These are phyloP conservation scores for Drosophila koepferae DNA, from an alignment of 2,888 invertebrate genomes.

Conservation along the genomic window DNA sequence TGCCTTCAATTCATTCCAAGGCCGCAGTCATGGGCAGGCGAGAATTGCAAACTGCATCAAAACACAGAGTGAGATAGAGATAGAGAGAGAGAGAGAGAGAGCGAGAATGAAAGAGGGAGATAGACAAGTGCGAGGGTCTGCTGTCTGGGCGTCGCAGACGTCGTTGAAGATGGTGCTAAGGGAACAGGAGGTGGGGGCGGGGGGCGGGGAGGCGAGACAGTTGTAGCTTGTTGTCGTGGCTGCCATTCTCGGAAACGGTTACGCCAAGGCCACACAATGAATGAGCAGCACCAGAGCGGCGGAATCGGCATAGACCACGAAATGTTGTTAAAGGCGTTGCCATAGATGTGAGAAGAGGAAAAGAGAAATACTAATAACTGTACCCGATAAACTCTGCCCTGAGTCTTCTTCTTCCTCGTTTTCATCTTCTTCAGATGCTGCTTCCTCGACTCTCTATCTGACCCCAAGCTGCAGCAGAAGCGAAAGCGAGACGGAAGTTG, in stretches of 20 bases:
- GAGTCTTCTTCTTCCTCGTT: background rate
- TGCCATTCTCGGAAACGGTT: slow-evolving; percentile 81
- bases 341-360: slow-evolving; percentile 12
- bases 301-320: slow-evolving; percentile 21
- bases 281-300: slow-evolving; percentile 13
- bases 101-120: background rate
- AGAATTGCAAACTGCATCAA: slow-evolving; percentile 54
- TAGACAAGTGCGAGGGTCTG: slow-evolving; percentile 61
- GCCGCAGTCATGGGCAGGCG: slow-evolving; percentile 34
- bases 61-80: slow-evolving; percentile 3
- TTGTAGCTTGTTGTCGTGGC: slow-evolving; percentile 34
- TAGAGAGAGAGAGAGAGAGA: background rate
- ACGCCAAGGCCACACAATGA: slow-evolving; percentile 75
- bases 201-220: background rate
- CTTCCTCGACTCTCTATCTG: background rate
- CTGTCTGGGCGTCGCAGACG: slow-evolving; percentile 5
- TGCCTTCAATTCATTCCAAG: slow-evolving; percentile 72
- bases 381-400: slow-evolving; percentile 24
- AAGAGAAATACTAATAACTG: slow-evolving; percentile 13
- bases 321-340: slow-evolving; percentile 36
- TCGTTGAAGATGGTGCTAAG: background rate
- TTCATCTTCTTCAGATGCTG: background rate
- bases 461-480: background rate
- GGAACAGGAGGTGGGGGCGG: background rate
- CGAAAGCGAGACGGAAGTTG: slow-evolving; percentile 6